Base-by-base conservation (phyloP, 2,888 invertebrate species). In the Chironomus riparius region DNA sequence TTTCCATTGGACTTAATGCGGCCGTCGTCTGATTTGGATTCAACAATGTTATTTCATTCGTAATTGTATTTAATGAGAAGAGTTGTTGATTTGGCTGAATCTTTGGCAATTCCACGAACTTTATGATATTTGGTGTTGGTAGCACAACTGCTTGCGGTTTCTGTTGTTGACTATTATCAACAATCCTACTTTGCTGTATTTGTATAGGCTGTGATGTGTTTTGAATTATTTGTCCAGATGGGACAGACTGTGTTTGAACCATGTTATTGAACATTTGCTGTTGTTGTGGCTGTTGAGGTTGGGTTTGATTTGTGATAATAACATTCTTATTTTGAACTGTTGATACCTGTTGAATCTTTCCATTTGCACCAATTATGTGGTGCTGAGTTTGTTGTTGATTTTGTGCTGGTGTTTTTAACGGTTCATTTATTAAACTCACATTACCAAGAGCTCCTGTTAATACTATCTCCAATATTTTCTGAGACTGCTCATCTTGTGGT, bases 401-500 rank as follows among this genome's bases (percentile, higher is more conserved):
- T 65, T 18, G 22, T 21, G 65, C 24, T n/a, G 50, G 50, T 38
- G 38, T 62, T 62, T 62, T 74, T 47, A 73, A 61, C 2, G 83
- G 82, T 73, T 84, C 84, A 78, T 83, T 83, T 68, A 84, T 82
- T 68, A 84, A 83, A 28, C 84, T 84, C 28, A 84, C 80, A 79
- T 84, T 84, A 24, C 83, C 83, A 72, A 84, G 70, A 0, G 85
- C 83, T 2, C 85, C 85, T 75, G 83, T 85, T 13, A 84, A 78
- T 76, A 84, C 78, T 5, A 84, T 85, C 77, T 84, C 85, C 68
- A 84, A 77, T 74, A 84, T 84, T 7, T 83, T 79, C 78, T 84
- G 84, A 22, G 84, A 84, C 76, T 85, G 84, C 70, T 84, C 81
- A 79, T 87, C 87, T 78, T 87, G 87, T 69, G 87, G 87, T 62